A percentile compares a stretch with the other conserved stretches of the same genome.
Evolutionary conservation across 2,797 vertebrate species (phyloP).

Genomic region (Gymnocypris eckloni): DNA sequence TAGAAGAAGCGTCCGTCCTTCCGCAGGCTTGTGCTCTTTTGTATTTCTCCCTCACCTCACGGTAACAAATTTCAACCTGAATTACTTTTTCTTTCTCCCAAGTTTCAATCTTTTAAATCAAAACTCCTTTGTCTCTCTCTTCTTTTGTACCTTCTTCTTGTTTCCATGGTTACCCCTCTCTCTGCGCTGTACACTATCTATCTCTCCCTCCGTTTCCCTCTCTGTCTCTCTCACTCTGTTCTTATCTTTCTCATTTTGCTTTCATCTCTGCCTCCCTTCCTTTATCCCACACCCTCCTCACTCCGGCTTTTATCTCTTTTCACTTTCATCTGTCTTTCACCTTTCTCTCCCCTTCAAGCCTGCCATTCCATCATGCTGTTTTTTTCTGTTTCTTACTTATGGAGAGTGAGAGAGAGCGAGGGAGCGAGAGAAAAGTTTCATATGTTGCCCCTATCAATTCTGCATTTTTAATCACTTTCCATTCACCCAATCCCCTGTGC

Average conservation of each 20-base stretch:
- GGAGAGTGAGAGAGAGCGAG: slow-evolving; percentile 75
- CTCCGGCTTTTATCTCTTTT: slow-evolving; percentile 87
- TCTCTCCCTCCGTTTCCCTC: slow-evolving; percentile 86
- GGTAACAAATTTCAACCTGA: slow-evolving; percentile 83
- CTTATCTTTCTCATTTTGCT: slow-evolving; percentile 90
- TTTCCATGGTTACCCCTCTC: slow-evolving; percentile 89
- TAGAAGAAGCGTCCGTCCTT: slow-evolving; percentile 68
- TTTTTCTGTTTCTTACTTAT: slow-evolving; percentile 80
- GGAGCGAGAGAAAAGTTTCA: slow-evolving; percentile 79
- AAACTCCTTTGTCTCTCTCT: slow-evolving; percentile 84
- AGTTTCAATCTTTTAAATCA: slow-evolving; percentile 89
- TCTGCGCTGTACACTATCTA: slow-evolving; percentile 86
- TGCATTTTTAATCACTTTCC: slow-evolving; percentile 83
- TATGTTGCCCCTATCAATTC: slow-evolving; percentile 81
- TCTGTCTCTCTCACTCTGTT: slow-evolving; percentile 86
- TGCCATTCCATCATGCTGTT: slow-evolving; percentile 85
- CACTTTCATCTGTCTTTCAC: slow-evolving; percentile 91
- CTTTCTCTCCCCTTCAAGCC: slow-evolving; percentile 88
- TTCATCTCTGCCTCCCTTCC: slow-evolving; percentile 88
- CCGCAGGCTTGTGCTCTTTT: slow-evolving; percentile 65
- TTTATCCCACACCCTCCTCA: slow-evolving; percentile 87
- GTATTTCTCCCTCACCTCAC: slow-evolving; percentile 77
- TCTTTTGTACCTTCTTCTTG: slow-evolving; percentile 88
- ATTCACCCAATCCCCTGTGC: slow-evolving; percentile 75
- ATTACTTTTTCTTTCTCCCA: slow-evolving; percentile 84